A percentile compares a stretch with the other conserved stretches of the same genome.
These are phyloP conservation scores for Dasysyrphus albostriatus DNA, from an alignment of 2,888 invertebrate genomes.

Conservation along the genomic window DNA sequence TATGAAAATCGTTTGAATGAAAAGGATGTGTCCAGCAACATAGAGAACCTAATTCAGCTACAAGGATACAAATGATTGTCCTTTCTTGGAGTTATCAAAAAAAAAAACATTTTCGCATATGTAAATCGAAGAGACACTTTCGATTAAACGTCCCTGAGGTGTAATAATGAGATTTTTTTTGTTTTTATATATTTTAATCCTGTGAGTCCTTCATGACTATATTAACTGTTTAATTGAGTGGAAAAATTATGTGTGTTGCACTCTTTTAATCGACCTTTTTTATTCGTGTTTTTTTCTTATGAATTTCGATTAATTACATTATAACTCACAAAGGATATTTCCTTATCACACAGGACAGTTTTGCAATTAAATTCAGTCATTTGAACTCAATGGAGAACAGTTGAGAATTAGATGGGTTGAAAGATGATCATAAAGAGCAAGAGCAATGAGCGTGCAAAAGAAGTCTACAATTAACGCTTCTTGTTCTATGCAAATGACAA, in stretches of 20 bases:
- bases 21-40: slow-evolving; percentile 60
- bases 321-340: slow-evolving; percentile 52
- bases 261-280: slow-evolving; percentile 30
- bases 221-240: slow-evolving; percentile 57
- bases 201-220: neutral
- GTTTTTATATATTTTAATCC: slow-evolving; percentile 37
- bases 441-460: slow-evolving; percentile 46
- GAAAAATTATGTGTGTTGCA: slow-evolving; percentile 48
- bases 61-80: slow-evolving; percentile 39
- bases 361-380: slow-evolving; percentile 71
- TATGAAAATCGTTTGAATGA: slow-evolving; percentile 12
- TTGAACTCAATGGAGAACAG: slow-evolving; percentile 51
- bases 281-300: neutral
- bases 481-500: slow-evolving; percentile 25
- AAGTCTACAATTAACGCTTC: slow-evolving; percentile 59
- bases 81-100: slow-evolving; percentile 24
- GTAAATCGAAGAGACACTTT: slow-evolving; percentile 67
- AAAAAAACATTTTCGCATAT: slow-evolving; percentile 16
- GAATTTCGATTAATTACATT: slow-evolving; percentile 55
- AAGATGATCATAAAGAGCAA: slow-evolving; percentile 46
- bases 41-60: neutral
- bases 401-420: slow-evolving; percentile 54
- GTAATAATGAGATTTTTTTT: slow-evolving; percentile 78
- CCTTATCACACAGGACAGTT: slow-evolving; percentile 56
- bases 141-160: slow-evolving; percentile 78